phyloP scores from a whole-genome alignment of 2,888 invertebrate species.

The Andrena chrysosceles region DNA sequence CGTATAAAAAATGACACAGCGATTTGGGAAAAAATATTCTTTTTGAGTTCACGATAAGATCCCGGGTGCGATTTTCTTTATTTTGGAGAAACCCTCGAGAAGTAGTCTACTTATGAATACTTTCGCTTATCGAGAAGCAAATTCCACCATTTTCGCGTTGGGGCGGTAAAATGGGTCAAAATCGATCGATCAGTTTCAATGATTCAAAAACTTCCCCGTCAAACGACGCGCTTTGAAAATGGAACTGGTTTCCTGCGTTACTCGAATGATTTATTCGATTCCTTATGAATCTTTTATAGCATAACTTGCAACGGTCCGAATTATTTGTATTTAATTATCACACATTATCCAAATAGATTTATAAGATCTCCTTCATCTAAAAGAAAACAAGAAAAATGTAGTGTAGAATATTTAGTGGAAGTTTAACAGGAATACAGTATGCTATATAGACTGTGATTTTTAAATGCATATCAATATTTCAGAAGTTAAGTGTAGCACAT shows the following conservation, averaged over 20 bases:
- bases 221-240: neutral
- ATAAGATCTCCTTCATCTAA: no score
- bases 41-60: no score
- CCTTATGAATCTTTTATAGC: neutral
- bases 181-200: constrained; percentile 23
- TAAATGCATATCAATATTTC: no score
- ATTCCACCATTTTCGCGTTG: neutral
- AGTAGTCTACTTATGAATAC: neutral
- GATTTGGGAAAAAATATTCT: no score
- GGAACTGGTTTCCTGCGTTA: neutral
- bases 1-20: no score
- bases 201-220: constrained; percentile 23
- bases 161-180: neutral
- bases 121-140: neutral
- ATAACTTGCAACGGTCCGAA: neutral
- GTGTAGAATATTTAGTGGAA: no score
- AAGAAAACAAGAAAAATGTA: no score
- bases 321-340: neutral
- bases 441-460: no score
- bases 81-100: neutral
- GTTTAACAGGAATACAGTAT: no score
- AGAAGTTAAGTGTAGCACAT: no score
- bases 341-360: no score
- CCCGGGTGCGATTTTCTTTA: no score
- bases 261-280: constrained; percentile 11